Evolutionary conservation across 2,797 vertebrate species (phyloP).

Genomic region (Acropternis orthonyx): DNA sequence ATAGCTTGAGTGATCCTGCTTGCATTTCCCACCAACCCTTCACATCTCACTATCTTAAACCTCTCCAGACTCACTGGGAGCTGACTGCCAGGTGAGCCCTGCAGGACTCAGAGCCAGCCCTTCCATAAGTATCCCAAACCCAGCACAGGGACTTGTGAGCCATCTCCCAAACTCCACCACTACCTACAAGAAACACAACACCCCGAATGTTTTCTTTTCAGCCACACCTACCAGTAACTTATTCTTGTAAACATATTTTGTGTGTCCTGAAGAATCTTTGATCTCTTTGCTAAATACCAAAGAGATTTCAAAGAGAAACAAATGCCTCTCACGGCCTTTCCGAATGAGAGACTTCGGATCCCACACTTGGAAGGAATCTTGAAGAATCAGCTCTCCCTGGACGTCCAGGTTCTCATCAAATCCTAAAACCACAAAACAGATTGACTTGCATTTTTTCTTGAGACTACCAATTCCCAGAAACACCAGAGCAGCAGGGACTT

Average conservation of each 20-base stretch:
- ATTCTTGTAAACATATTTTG: constrained; percentile 98
- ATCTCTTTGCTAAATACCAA: constrained; percentile 98
- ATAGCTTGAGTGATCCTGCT: background rate
- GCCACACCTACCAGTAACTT: constrained; percentile 88
- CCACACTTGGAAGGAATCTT: constrained; percentile 99
- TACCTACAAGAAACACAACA: background rate
- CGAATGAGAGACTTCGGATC: constrained; percentile 97
- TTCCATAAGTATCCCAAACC: background rate
- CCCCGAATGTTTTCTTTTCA: background rate
- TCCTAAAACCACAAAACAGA: constrained; percentile 75
- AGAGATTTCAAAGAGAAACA: constrained; percentile 98
- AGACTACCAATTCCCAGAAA: background rate
- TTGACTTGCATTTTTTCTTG: background rate
- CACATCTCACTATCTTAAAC: background rate
- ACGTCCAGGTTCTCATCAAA: constrained; percentile 97
- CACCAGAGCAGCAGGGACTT: background rate
- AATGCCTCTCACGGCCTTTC: constrained; percentile 94
- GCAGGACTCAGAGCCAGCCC: background rate
- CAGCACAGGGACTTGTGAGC: background rate
- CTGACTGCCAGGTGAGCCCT: background rate
- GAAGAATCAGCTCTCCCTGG: constrained; percentile 95
- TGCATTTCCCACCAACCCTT: background rate
- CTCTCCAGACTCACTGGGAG: background rate
- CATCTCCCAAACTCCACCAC: background rate
- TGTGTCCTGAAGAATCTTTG: constrained; percentile 95